Evolutionary conservation across 2,113 vertebrate species (phyloP), one percentile per base, ranked within the genome.

Genomic region (Egretta garzetta): DNA sequence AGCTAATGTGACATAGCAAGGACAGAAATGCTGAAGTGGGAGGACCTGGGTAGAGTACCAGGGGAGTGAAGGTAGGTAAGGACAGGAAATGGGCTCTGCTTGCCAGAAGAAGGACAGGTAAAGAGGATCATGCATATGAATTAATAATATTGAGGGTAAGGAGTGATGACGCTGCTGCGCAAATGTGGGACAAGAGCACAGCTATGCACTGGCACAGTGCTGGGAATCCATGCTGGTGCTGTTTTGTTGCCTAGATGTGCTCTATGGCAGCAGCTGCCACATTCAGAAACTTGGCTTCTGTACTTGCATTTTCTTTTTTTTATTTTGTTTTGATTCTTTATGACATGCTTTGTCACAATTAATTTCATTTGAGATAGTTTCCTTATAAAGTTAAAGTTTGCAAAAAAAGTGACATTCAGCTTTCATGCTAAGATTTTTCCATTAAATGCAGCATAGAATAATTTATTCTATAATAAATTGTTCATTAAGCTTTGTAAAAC

Each of bases 401-500:
- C 14, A 73, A 92, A 92, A 86, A 43, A 81, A 92, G 28, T 56
- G 3, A 0, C n/a, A 56, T 75, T 75, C 23, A 64, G 52, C 21
- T 67, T 79, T 81, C 37, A 33, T 20, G 23, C 8, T 71, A 64
- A 37, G 12, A 35, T 67, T 84, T 93, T 91, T 76, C 53, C 30
- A 20, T 64, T 8, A 56, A 73, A 94, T 45, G 27, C 14, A 82
- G 66, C 37, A 79, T 15, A 30, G 19, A 66, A 28, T 12, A 84
- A 81, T 24, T 87, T 84, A 55, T 74, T 81, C 26, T 43, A 6
- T 33, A 79, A 87, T 47, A 79, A 60, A 15, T 75, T 80, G 26
- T 89, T 76, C 43, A 39, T 80, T 64, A 87, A 59, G 60, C 47
- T 73, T 84, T 94, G 66, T 56, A 87, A 96, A 95, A 87, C 8